A percentile compares a stretch with the other conserved stretches of the same genome.
Conservation (phyloP, 1,140 invertebrate species). For the Lepidurus apus region DNA sequence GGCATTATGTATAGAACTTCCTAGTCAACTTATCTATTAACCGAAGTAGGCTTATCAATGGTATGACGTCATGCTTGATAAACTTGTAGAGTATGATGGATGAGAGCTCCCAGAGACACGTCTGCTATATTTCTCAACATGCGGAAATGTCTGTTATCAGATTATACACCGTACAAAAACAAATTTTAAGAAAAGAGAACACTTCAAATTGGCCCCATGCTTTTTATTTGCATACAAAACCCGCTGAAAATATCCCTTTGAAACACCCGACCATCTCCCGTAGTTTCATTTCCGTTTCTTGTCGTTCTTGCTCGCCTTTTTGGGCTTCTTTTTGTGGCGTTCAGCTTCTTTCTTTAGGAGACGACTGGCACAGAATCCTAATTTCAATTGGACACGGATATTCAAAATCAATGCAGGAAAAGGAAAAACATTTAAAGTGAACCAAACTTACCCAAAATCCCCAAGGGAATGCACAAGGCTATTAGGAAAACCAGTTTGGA, state of each 20-base stretch:
- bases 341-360: not conserved
- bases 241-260: not conserved
- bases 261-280: not conserved
- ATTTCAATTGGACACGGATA: not conserved
- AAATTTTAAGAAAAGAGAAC: not conserved
- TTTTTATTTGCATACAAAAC: constrained; percentile 10
- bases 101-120: not conserved
- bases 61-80: not conserved
- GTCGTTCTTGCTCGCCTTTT: not conserved
- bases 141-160: not conserved
- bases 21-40: not conserved
- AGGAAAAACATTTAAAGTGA: not conserved
- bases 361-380: constrained; percentile 8
- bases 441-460: not conserved
- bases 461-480: constrained; percentile 7
- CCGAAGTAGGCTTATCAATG: not conserved
- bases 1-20: not conserved
- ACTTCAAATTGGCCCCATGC: not conserved
- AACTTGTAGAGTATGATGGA: not conserved
- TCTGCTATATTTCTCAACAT: not conserved
- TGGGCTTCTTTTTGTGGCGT: constrained; percentile 1
- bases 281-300: not conserved
- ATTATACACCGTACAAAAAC: not conserved
- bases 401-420: not conserved
- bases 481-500: not conserved